Conservation (phyloP, 2,888 invertebrate species). For the Athalia cordata region DNA sequence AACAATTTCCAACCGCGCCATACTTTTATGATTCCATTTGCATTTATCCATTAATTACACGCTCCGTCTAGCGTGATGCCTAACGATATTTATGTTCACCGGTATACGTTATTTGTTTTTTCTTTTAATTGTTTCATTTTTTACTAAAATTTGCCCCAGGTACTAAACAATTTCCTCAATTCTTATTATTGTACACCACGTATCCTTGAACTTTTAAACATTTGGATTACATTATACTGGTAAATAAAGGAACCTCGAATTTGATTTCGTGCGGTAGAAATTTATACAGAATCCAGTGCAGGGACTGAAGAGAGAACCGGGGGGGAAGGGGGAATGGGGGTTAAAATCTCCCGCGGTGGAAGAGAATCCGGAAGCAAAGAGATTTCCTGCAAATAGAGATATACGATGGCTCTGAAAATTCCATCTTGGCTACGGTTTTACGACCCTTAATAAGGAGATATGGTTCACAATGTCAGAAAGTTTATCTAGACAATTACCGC, state of each 20-base stretch:
- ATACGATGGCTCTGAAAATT: constrained; percentile 36
- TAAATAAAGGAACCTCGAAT: background rate
- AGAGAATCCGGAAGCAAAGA: constrained; percentile 38
- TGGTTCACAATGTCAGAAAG: constrained; percentile 37
- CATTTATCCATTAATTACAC: constrained; percentile 36
- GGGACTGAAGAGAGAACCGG: background rate
- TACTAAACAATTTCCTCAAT: too few relatives aligned
- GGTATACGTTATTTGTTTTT: background rate
- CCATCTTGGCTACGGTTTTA: constrained; percentile 36
- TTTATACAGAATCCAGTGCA: background rate
- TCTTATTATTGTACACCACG: too few relatives aligned
- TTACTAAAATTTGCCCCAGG: background rate
- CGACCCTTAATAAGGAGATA: constrained; percentile 37
- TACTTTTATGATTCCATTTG: constrained; percentile 36
- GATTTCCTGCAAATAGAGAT: constrained; percentile 41
- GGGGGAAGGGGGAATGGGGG: background rate
- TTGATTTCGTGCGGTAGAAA: background rate
- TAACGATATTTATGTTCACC: constrained; percentile 22
- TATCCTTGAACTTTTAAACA: too few relatives aligned
- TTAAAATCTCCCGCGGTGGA: background rate
- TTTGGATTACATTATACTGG: background rate
- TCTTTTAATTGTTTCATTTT: background rate
- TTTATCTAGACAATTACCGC: constrained; percentile 41
- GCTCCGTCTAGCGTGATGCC: constrained; percentile 25
- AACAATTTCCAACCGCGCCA: background rate